Conservation (phyloP, 2,888 invertebrate genomes). For the Crossocerus cetratus region DNA sequence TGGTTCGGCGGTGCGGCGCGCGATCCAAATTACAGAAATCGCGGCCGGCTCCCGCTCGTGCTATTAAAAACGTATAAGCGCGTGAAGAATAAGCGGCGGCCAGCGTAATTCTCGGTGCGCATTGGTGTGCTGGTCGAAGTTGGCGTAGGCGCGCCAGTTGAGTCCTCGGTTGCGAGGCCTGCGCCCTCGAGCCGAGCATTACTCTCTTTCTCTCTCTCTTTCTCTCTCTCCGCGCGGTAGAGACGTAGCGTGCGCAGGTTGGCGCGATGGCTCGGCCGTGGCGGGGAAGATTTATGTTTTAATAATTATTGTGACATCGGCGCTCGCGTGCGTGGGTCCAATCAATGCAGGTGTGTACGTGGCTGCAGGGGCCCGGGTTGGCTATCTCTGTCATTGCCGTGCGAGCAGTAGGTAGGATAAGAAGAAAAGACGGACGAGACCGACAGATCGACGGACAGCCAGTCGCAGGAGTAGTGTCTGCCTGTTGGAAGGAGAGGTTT, state of each 20-base stretch:
- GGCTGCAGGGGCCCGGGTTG: constrained; percentile 18
- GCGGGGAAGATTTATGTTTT: constrained; percentile 69
- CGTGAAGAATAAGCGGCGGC: neutral
- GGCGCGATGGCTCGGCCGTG: constrained; percentile 24
- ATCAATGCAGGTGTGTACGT: constrained; percentile 58
- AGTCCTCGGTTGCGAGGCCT: neutral
- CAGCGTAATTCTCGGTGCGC: neutral
- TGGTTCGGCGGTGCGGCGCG: neutral
- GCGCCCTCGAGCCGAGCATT: neutral
- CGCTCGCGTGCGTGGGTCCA: constrained; percentile 56
- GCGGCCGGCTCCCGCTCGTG: neutral
- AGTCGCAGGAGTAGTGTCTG: constrained; percentile 30
- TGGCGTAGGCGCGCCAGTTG: neutral
- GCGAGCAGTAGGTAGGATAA: neutral
- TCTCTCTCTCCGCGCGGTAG: no score
- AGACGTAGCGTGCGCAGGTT: constrained; percentile 6
- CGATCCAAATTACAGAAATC: constrained; percentile 16
- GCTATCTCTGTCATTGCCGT: neutral
- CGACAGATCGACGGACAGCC: constrained; percentile 49
- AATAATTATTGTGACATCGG: constrained; percentile 71
- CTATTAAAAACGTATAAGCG: constrained; percentile 12
- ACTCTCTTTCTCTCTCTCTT: no score
- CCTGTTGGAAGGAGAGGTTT: constrained; percentile 19
- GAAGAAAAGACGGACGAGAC: constrained; percentile 47
- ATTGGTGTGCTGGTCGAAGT: constrained; percentile 6